Evolutionary conservation across 2,113 vertebrate species (phyloP).

Genomic region (Lipophrys pholis): DNA sequence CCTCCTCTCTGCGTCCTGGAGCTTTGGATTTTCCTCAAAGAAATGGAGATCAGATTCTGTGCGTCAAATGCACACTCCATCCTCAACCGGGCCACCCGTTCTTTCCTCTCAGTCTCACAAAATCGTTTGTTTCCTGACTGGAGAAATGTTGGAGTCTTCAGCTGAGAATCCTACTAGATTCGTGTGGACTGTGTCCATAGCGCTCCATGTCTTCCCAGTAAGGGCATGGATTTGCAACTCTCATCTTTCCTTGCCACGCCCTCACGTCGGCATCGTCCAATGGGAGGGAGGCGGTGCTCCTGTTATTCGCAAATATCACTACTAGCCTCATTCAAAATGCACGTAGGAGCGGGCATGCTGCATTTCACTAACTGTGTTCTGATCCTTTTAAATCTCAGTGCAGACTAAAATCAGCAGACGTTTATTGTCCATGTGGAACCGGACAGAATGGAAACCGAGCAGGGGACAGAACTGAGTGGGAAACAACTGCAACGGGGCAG

Average conservation of each 20-base stretch:
- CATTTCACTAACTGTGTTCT: constrained; percentile 65
- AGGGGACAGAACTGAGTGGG: background rate
- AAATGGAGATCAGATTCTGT: constrained; percentile 93
- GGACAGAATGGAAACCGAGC: background rate
- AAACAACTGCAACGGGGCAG: background rate
- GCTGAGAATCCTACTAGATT: constrained; percentile 69
- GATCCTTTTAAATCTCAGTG: constrained; percentile 53
- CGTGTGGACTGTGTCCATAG: constrained; percentile 79
- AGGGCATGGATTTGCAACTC: constrained; percentile 83
- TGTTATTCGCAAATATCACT: constrained; percentile 87
- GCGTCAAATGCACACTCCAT: constrained; percentile 94
- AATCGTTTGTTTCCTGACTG: constrained; percentile 45
- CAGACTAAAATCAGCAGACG: constrained; percentile 27
- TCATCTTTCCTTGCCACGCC: constrained; percentile 81
- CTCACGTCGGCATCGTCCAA: constrained; percentile 81
- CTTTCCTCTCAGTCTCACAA: constrained; percentile 52
- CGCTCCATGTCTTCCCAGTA: constrained; percentile 78
- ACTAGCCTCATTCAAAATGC: constrained; percentile 77
- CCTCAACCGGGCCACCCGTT: constrained; percentile 68
- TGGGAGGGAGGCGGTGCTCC: constrained; percentile 88
- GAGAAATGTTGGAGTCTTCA: constrained; percentile 64
- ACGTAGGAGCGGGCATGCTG: constrained; percentile 73
- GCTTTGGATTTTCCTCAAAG: constrained; percentile 96
- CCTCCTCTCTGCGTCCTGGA: constrained; percentile 94
- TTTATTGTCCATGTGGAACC: constrained; percentile 5